A percentile compares a stretch with the other conserved stretches of the same genome.
Evolutionary conservation across 2,797 vertebrate species (phyloP).

Genomic region (Acipenser oxyrinchus): DNA sequence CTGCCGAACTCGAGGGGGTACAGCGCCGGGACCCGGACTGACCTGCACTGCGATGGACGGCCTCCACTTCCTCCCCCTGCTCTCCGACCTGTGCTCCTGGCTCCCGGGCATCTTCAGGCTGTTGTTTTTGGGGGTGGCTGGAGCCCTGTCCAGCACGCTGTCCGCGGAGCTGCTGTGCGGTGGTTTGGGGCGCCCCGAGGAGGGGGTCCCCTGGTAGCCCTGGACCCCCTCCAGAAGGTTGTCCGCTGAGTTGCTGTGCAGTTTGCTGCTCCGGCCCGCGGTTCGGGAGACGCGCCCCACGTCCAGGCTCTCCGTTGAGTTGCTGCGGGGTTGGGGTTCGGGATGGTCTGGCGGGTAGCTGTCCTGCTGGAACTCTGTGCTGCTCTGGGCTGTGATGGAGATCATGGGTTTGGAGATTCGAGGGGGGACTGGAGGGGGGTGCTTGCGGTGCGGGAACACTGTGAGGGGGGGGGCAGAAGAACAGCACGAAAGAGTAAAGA

Average conservation of each 20-base stretch:
- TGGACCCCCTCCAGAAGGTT: slow-evolving; percentile 60
- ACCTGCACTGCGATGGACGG: slow-evolving; percentile 96
- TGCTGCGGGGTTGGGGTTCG: slow-evolving; percentile 75
- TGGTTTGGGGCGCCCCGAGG: slow-evolving; percentile 53
- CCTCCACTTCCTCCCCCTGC: slow-evolving; percentile 80
- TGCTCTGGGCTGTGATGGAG: slow-evolving; percentile 93
- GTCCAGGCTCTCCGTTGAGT: slow-evolving; percentile 88
- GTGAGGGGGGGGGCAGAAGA: slow-evolving; percentile 17
- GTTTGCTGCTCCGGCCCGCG: slow-evolving; percentile 44
- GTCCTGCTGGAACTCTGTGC: slow-evolving; percentile 93
- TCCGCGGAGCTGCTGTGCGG: slow-evolving; percentile 71
- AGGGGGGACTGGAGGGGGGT: slow-evolving; percentile 87
- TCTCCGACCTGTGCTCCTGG: slow-evolving; percentile 69
- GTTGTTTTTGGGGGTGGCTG: slow-evolving; percentile 44
- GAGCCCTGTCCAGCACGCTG: slow-evolving; percentile 67
- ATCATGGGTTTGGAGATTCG: slow-evolving; percentile 95
- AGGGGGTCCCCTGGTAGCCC: slow-evolving; percentile 51
- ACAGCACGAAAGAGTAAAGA: background rate
- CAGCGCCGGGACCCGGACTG: slow-evolving; percentile 18
- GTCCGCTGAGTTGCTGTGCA: slow-evolving; percentile 81
- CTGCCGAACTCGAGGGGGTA: background rate
- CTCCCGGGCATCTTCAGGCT: slow-evolving; percentile 16
- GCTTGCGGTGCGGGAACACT: slow-evolving; percentile 97
- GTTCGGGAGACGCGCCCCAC: slow-evolving; percentile 49
- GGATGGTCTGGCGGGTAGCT: slow-evolving; percentile 53